A percentile compares a stretch with the other conserved stretches of the same genome.
Evolutionary conservation across 2,113 vertebrate genomes (phyloP).

Genomic region (Coreoperca whiteheadi): DNA sequence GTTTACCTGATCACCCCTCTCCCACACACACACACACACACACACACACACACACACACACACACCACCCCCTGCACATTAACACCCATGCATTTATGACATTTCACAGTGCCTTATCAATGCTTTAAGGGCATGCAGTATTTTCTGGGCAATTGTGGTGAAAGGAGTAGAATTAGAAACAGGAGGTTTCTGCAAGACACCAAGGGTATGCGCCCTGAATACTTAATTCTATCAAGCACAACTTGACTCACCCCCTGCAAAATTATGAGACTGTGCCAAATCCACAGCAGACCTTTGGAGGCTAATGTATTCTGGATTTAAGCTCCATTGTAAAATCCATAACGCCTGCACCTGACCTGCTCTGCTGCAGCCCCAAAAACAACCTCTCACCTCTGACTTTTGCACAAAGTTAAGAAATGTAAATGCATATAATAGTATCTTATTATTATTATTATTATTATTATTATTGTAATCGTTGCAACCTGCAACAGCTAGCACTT

Average conservation of each 20-base stretch:
- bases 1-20: neutral
- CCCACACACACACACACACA: no score
- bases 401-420: slow-evolving; percentile 19
- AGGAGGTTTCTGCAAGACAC: slow-evolving; percentile 49
- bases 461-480: neutral
- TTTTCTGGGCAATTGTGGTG: slow-evolving; percentile 45
- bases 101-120: slow-evolving; percentile 69
- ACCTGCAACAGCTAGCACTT: slow-evolving; percentile 35
- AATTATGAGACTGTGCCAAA: slow-evolving; percentile 70
- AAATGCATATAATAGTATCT: no score
- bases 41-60: no score
- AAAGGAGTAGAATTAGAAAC: slow-evolving; percentile 59
- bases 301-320: slow-evolving; percentile 75
- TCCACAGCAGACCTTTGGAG: slow-evolving; percentile 67
- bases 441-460: slow-evolving; percentile 19
- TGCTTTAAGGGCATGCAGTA: slow-evolving; percentile 30
- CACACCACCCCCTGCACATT: no score
- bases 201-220: slow-evolving; percentile 37
- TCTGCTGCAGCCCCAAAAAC: slow-evolving; percentile 43
- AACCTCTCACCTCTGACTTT: slow-evolving; percentile 44
- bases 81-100: slow-evolving; percentile 62
- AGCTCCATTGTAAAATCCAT: slow-evolving; percentile 69
- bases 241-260: slow-evolving; percentile 61
- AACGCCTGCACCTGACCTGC: slow-evolving; percentile 68
- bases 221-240: slow-evolving; percentile 63